A percentile compares a stretch with the other conserved stretches of the same genome.
These are phyloP conservation scores for Amaurobius ferox DNA, from an alignment of 2,888 invertebrate species.

Conservation along the genomic window DNA sequence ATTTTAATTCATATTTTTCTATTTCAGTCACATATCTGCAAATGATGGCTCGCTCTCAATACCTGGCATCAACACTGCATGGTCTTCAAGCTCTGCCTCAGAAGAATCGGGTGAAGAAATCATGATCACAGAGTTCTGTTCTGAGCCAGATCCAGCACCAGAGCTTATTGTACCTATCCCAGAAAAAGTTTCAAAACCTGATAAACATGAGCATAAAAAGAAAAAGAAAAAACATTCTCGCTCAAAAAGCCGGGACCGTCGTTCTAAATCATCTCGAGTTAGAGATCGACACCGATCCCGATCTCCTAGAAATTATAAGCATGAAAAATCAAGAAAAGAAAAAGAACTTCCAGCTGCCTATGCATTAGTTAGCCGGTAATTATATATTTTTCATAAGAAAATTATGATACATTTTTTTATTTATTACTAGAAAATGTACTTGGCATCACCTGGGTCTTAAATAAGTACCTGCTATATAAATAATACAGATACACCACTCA, in stretches of 20 bases:
- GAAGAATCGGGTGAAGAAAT: slow-evolving; percentile 42
- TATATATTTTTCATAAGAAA: neutral
- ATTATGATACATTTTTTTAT: too few species aligned
- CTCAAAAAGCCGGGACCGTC: slow-evolving; percentile 10
- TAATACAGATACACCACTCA: too few species aligned
- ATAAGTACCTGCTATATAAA: too few species aligned
- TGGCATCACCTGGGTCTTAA: too few species aligned
- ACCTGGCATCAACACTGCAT: slow-evolving; percentile 27
- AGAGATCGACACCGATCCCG: slow-evolving; percentile 3
- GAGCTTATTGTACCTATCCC: neutral
- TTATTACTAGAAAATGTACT: too few species aligned
- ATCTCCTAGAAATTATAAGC: slow-evolving; percentile 18
- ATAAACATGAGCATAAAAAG: neutral
- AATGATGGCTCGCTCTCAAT: neutral
- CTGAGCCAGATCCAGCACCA: slow-evolving; percentile 10
- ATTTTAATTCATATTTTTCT: too few species aligned
- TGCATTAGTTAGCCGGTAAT: slow-evolving; percentile 34
- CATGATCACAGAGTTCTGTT: slow-evolving; percentile 32
- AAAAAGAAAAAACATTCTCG: slow-evolving; percentile 22
- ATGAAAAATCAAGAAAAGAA: slow-evolving; percentile 33
- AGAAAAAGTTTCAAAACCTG: neutral
- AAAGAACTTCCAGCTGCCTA: slow-evolving; percentile 57
- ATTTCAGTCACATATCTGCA: slow-evolving; percentile 5
- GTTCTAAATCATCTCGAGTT: slow-evolving; percentile 17
- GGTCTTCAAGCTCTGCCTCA: slow-evolving; percentile 21